Evolutionary conservation across 2,797 vertebrate genomes (phyloP).

Genomic region (Darevskia mixta): DNA sequence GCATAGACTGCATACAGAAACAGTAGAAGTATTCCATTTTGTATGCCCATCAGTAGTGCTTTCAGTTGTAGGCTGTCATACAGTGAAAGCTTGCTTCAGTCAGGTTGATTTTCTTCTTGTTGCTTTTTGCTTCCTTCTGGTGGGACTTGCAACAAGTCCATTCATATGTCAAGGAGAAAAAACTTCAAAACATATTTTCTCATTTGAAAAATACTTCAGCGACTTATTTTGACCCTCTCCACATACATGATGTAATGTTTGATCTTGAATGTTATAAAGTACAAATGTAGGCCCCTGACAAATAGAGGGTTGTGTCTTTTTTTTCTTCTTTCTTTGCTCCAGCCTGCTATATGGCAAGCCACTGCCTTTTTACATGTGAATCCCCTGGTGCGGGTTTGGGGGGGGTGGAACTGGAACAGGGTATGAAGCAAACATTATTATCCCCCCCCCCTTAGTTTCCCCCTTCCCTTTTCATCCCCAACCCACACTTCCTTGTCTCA

Average conservation of each 20-base stretch:
- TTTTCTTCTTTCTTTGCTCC: no score
- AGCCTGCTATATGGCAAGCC: no score
- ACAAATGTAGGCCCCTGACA: not conserved
- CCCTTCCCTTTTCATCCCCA: not conserved
- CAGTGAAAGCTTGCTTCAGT: slow-evolving; percentile 25
- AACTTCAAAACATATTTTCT: not conserved
- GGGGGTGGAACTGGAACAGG: no score
- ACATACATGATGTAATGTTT: not conserved
- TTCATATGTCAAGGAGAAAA: not conserved
- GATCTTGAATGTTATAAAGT: not conserved
- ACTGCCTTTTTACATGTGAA: not conserved
- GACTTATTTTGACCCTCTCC: fast-evolving
- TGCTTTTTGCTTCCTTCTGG: not conserved
- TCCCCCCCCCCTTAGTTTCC: not conserved
- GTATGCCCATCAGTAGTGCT: not conserved
- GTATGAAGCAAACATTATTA: not conserved
- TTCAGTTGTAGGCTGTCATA: not conserved
- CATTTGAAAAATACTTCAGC: not conserved
- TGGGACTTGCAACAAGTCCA: not conserved
- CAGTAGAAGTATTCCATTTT: slow-evolving; percentile 12
- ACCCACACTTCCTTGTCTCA: not conserved
- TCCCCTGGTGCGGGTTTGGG: not conserved
- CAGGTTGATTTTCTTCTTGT: not conserved
- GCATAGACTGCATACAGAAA: not conserved
- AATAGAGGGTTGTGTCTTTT: not conserved